Percentiles rank a stretch among this genome's conserved stretches.
Evolutionary conservation across 2,113 vertebrate genomes (phyloP).

Genomic region (Xenopus laevis): DNA sequence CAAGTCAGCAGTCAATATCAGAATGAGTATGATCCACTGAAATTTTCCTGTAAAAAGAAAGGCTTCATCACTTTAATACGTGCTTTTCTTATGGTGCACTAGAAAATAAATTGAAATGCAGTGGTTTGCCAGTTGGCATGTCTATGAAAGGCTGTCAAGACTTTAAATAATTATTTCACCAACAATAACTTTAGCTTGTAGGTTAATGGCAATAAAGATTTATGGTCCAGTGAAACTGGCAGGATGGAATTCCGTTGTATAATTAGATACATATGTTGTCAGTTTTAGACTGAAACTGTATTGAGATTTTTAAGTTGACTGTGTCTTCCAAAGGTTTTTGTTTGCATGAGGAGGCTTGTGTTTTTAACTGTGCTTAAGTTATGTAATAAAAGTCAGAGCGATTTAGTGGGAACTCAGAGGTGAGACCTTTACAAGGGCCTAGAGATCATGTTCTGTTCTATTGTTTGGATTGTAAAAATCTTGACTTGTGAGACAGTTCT

Average conservation of each 20-base stretch:
- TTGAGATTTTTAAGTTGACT: conserved; percentile 1
- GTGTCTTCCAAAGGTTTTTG: not conserved
- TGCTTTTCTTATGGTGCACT: too few relatives aligned
- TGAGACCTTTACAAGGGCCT: not conserved
- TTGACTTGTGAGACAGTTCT: not conserved
- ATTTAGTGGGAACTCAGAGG: conserved; percentile 20
- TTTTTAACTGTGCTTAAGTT: conserved; percentile 1
- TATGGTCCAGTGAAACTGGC: not conserved
- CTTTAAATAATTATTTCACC: too few relatives aligned
- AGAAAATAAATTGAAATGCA: too few relatives aligned
- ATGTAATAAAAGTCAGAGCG: conserved; percentile 9
- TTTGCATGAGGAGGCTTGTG: not conserved
- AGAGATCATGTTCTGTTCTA: conserved; percentile 1
- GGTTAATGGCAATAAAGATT: not conserved
- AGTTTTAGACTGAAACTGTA: not conserved
- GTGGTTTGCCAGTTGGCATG: too few relatives aligned
- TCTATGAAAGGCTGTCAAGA: too few relatives aligned
- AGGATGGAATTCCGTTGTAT: not conserved
- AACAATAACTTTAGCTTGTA: too few relatives aligned
- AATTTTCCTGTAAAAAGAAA: too few relatives aligned
- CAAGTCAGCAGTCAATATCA: too few relatives aligned
- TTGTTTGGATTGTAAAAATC: conserved; percentile 16
- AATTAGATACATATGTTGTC: conserved; percentile 4
- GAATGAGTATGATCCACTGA: too few relatives aligned
- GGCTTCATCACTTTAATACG: too few relatives aligned